Conservation (phyloP, 2,797 vertebrate genomes). For the Helarctos malayanus region DNA sequence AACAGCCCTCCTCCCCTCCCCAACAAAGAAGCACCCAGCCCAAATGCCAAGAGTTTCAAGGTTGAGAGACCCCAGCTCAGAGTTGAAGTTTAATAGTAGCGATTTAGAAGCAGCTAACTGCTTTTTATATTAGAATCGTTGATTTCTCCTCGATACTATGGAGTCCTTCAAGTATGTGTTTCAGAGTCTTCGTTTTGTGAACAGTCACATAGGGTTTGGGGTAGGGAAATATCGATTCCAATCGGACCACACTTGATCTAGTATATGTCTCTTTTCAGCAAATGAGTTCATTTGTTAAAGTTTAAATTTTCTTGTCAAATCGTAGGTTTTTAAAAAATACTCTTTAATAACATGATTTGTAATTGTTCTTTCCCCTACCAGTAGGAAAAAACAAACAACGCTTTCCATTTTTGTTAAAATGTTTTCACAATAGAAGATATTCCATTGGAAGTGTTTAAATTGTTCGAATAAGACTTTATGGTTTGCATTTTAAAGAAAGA, state of each 20-base stretch:
- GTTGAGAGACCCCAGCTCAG: not conserved
- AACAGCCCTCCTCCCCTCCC: not conserved
- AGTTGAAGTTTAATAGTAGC: not conserved
- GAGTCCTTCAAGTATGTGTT: not conserved
- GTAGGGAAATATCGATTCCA: not conserved
- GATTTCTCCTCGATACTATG: not conserved
- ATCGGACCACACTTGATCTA: not conserved
- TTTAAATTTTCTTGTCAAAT: conserved; percentile 31
- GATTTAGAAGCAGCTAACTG: not conserved
- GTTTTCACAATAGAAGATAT: not conserved
- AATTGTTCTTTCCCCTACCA: not conserved
- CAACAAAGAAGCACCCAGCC: not conserved
- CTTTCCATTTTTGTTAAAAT: conserved; percentile 19
- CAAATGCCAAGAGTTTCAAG: not conserved
- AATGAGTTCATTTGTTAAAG: not conserved
- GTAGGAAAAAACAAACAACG: too few relatives aligned
- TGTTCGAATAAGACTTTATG: not conserved
- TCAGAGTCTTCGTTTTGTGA: not conserved
- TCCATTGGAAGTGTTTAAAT: not conserved
- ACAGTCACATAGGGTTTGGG: not conserved
- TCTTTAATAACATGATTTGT: not conserved
- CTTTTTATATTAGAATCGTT: not conserved
- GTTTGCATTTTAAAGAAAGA: not conserved
- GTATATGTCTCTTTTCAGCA: not conserved
- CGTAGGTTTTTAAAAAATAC: not conserved